Evolutionary conservation across 2,113 vertebrate genomes (phyloP).

Genomic region (Aix galericulata): DNA sequence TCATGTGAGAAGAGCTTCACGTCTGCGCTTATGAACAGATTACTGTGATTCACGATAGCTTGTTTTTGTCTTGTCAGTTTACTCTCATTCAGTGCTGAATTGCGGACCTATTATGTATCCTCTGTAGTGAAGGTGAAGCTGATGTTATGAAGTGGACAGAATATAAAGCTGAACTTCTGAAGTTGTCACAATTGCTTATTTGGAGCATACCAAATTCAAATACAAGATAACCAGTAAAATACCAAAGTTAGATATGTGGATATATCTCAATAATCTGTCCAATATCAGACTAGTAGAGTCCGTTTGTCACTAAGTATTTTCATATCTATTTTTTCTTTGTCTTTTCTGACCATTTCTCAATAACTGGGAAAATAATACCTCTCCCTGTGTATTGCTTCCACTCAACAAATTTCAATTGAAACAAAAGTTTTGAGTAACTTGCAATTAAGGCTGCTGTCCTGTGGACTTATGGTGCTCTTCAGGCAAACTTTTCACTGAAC

Average conservation of each 20-base stretch:
- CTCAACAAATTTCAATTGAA: background rate
- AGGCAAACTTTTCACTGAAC: background rate
- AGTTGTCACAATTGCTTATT: background rate
- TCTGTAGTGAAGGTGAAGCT: background rate
- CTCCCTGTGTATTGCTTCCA: background rate
- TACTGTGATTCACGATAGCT: background rate
- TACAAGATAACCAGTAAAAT: background rate
- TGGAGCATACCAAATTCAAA: background rate
- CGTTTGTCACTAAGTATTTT: background rate
- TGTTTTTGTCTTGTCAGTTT: background rate
- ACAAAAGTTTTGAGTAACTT: too few species aligned
- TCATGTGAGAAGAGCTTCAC: background rate
- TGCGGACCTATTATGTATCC: background rate
- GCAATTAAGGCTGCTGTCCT: background rate
- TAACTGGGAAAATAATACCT: background rate
- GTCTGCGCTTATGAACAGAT: background rate
- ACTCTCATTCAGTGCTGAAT: background rate
- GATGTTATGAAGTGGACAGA: too few species aligned
- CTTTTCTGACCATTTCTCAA: background rate
- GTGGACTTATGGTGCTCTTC: background rate
- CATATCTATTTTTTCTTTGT: background rate
- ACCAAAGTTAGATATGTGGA: too few species aligned
- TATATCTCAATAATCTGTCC: background rate
- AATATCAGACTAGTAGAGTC: background rate
- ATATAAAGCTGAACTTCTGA: background rate